These are phyloP conservation scores for Drosophila sp. DNA, from an alignment of 1,140 invertebrate species.

Conservation along the genomic window DNA sequence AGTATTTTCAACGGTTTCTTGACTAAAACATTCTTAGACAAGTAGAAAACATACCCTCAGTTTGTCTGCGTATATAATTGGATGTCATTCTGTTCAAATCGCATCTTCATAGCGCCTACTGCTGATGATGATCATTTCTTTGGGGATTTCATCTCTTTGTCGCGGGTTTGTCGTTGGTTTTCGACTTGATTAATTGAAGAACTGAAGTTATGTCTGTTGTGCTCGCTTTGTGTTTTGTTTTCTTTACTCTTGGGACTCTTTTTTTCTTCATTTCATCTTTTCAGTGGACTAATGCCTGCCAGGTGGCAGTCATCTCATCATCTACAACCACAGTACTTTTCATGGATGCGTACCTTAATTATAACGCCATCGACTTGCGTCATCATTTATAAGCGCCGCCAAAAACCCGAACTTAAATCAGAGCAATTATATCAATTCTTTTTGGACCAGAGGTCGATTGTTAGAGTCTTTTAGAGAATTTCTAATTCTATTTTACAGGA, in stretches of 20 bases:
- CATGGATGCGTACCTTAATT: conserved; percentile 75
- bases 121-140: conserved; percentile 38
- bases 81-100: conserved; percentile 33
- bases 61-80: conserved; percentile 14
- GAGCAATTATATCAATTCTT: conserved; percentile 14
- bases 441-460: background rate
- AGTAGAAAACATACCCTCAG: background rate
- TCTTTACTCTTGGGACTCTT: background rate
- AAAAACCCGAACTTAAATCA: conserved; percentile 13
- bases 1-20: background rate
- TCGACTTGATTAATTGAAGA: conserved; percentile 69
- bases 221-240: conserved; percentile 15
- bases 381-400: conserved; percentile 70
- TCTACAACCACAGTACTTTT: conserved; percentile 19
- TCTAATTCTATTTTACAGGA: background rate
- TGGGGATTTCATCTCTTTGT: conserved; percentile 42
- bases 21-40: background rate
- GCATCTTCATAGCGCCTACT: conserved; percentile 34
- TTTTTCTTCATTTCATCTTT: conserved; percentile 7
- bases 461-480: conserved; percentile 7
- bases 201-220: conserved; percentile 22
- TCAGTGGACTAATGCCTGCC: conserved; percentile 62
- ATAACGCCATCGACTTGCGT: conserved; percentile 77
- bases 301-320: conserved; percentile 57
- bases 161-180: conserved; percentile 56